Evolutionary conservation across 2,888 invertebrate species (phyloP), one percentile per base, ranked within the genome.

Genomic region (Leptopterna dolabrata): DNA sequence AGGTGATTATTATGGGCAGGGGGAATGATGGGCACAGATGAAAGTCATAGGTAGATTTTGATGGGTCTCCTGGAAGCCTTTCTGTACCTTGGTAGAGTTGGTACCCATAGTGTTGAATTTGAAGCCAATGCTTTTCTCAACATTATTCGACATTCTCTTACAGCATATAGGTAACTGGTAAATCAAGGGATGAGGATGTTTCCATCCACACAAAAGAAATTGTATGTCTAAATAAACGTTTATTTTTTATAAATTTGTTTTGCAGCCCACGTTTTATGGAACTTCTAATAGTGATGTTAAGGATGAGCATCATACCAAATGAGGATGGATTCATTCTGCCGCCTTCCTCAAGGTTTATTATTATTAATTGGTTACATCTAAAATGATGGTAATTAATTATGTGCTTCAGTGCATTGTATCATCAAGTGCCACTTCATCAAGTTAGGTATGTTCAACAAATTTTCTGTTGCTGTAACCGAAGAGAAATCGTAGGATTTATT

Each of bases 201-300:
- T n/a, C n/a, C n/a, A n/a, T n/a, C n/a, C n/a, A n/a, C n/a, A n/a
- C n/a, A n/a, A n/a, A n/a, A n/a, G n/a, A n/a, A n/a, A 36, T 7
- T 36, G 36, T 36, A 7, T 36, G 4, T 4, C 36, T 36, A 4
- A 36, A 7, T 36, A 2, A 4, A 36, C 36, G 7, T 36, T 36
- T 2, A 36, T 36, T 36, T 4, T 36, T 7, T 36, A 36, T 36
- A 2, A 4, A 2, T 36, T 63, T 86, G 24, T 43, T 76, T 88
- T 87, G 43, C 89, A 89, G 89, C 88, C 89, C 19, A 89, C 86
- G 87, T 89, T 89, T 85, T 89, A 89, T 88, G 88, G 89, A 43
- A 84, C 88, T 45, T 76, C 89, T 13, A 85, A 84, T 55, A 47
- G 81, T 73, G 86, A 51, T 43, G 82, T 73, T 36, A 55, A 29